Base-by-base conservation (phyloP, 2,888 invertebrate species). In the Lapara coniferarum region DNA sequence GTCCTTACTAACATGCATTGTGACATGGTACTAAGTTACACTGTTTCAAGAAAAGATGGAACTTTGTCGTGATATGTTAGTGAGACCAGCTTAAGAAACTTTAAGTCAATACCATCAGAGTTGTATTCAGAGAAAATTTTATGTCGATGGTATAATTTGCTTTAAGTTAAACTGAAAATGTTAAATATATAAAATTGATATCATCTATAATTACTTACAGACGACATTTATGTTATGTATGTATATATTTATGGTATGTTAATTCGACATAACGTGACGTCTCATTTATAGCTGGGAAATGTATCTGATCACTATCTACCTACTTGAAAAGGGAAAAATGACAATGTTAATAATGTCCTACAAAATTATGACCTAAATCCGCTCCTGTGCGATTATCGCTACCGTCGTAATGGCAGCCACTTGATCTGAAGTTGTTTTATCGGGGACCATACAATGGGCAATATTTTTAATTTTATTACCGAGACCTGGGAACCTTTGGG, bases 391-490 rank as follows among this genome's bases (percentile, higher is more conserved):
- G 19, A 49, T 16, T 46, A 49, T 63, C 63, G 6, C 46, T 19
- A 19, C 63, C 57, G 37, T 6, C 5, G 58, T 46, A 63, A 63
- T 63, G 63, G 63, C 46, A 67, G 67, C 63, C 37, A 51, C 70
- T 71, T 71, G 70, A 71, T 52, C 44, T 55, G 71, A 69, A 44
- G 59, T 63, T 63, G 58, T 57, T 55, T 67, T 57, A 58, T 63
- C 63, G 49, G 13, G 19, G 5, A 6, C 5, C 25, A 51, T 68
- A 73, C 71, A 73, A 71, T 73, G 69, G 44, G 69, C 72, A 70
- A 71, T 71, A 49, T 67, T 63, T 63, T 63, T 63, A 46, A 44
- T 67, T 67, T 63, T 63, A 63, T 63, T 63, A 63, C 63, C 10
- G 10, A 14, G 19, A 49, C 46, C 49, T 49, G 63, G 10, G 13